A percentile compares a stretch with the other conserved stretches of the same genome.
phyloP scores from a whole-genome alignment of 2,888 invertebrate genomes.

The Spialia ferax region DNA sequence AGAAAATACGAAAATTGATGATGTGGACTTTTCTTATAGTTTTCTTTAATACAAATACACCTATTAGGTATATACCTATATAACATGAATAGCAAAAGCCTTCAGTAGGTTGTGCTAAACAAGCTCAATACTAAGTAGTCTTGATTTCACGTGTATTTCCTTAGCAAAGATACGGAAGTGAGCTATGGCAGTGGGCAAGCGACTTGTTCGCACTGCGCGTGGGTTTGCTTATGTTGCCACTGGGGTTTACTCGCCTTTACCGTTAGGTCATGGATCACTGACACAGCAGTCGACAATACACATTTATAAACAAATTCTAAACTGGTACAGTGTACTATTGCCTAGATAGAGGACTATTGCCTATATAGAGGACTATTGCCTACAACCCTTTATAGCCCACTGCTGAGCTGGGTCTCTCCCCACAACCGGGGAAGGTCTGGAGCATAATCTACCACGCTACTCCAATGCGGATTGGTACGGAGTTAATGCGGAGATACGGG shows the following conservation, averaged over 20 bases:
- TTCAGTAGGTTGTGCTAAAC: background rate
- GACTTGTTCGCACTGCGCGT: constrained; percentile 32
- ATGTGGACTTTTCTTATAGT: background rate
- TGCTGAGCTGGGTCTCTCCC: no score
- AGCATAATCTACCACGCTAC: no score
- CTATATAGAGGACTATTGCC: no score
- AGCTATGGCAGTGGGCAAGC: constrained; percentile 18
- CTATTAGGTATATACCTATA: background rate
- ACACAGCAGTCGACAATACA: constrained; percentile 32
- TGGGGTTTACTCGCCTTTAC: constrained; percentile 33
- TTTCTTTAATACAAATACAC: background rate
- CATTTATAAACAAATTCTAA: constrained; percentile 28
- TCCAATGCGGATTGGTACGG: no score
- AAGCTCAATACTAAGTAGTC: background rate
- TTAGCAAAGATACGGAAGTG: constrained; percentile 35
- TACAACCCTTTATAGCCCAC: no score
- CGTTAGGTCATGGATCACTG: constrained; percentile 38
- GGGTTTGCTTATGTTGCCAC: constrained; percentile 29
- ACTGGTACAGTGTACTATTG: background rate
- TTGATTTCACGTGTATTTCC: constrained; percentile 19
- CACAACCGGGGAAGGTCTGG: no score
- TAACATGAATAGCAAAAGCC: background rate
- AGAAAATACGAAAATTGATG: no score
- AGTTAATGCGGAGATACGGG: no score
- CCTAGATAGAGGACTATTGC: no score